phyloP scores from a whole-genome alignment of 2,888 invertebrate species.

The Cybosia mesomella region DNA sequence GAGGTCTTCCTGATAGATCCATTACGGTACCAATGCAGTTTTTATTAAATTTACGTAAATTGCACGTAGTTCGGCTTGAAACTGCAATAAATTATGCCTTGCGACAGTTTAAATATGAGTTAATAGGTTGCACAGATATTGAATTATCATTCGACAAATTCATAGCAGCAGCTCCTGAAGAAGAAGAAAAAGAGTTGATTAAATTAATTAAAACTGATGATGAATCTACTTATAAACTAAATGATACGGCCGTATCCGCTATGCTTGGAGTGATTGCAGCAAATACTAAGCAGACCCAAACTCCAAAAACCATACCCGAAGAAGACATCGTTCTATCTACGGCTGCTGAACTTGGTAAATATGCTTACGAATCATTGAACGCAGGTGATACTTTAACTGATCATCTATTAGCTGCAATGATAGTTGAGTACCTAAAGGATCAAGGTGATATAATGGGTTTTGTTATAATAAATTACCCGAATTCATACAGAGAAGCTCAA shows the following conservation, averaged over 20 bases:
- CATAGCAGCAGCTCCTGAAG: constrained; percentile 61
- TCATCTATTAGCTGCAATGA: constrained; percentile 84
- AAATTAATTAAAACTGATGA: constrained; percentile 73
- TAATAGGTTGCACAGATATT: constrained; percentile 80
- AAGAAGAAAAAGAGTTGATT: constrained; percentile 72
- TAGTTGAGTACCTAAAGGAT: constrained; percentile 88
- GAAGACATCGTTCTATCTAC: constrained; percentile 84
- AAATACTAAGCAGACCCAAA: constrained; percentile 87
- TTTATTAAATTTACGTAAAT: constrained; percentile 71
- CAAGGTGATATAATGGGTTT: constrained; percentile 84
- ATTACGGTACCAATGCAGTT: constrained; percentile 74
- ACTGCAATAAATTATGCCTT: constrained; percentile 88
- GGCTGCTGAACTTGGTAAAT: constrained; percentile 85
- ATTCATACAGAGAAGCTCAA: constrained; percentile 85
- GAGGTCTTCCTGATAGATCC: constrained; percentile 77
- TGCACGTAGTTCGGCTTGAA: constrained; percentile 80
- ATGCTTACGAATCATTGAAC: constrained; percentile 84
- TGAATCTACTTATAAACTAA: constrained; percentile 62
- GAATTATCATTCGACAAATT: constrained; percentile 79
- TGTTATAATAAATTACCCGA: constrained; percentile 89
- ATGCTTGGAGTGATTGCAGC: constrained; percentile 63
- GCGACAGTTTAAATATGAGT: constrained; percentile 83
- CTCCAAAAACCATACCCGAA: constrained; percentile 87
- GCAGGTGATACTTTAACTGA: constrained; percentile 86
- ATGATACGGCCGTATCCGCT: constrained; percentile 57